Base-by-base conservation (phyloP, 2,113 vertebrate species). In the Tamias sibiricus region DNA sequence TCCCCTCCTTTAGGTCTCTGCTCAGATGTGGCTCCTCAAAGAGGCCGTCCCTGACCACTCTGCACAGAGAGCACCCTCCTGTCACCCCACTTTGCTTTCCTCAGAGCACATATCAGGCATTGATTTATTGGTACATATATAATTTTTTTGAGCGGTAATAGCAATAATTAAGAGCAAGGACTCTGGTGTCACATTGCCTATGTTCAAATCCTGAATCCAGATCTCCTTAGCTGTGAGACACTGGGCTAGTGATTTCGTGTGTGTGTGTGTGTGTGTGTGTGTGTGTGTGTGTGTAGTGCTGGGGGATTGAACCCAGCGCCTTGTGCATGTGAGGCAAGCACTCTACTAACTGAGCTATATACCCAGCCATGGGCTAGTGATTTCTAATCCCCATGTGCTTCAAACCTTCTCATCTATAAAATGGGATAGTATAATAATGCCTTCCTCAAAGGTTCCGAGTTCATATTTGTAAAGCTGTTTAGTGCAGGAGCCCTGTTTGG, bases 171-270 rank as follows among this genome's bases (percentile, higher is more conserved):
- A 85, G 17, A 79, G 62, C 19, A 76, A 71, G 87, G 66, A 17
- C n/a, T 47, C 71, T 77, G 52, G 87, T 49, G 59, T 69, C 40
- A 74, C 14, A n/a, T 12, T 85, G 74, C 40, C 72, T 49, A 30
- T 5, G 35, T 93, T 69, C 95, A 64, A 83, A 90, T 84, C 57
- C 42, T 49, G 42, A 96, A 87, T 84, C 59, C 17, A 93, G 30
- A 8, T 93, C 74, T 93, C 40, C 47, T 37, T 5, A 84, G 24
- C 14, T 47, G 3, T 72, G 62, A 90, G 66, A 52, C 4, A 28
- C 85, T 80, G 66, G 52, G 24, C 47, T 49, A 12, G 47, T 49
- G 47, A 49, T 49, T 49, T 49, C 47, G 11, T 49, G 11, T 49
- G 47, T 49, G 47, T 49, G 44, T 44, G 47, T 49, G 47, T 49